Base-by-base conservation (phyloP, 2,888 invertebrate species). In the Hirtodrosophila alboralis region DNA sequence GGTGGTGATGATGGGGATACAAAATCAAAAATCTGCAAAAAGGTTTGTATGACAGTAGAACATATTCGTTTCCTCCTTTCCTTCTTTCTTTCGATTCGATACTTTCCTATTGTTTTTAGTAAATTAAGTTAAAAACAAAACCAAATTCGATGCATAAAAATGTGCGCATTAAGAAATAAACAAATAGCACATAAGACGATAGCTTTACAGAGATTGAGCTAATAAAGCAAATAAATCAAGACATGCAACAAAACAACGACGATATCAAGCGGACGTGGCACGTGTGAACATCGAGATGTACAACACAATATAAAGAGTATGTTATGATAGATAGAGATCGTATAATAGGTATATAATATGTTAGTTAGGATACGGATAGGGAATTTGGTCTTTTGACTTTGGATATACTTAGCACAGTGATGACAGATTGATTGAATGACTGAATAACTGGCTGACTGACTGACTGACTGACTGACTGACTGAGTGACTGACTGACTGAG, bases 1-100 rank as follows among this genome's bases (percentile, higher is more conserved):
- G 68, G 66, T 84, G 61, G 75, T 79, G 86, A 80, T 84, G 85
- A 86, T 86, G 85, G 83, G 79, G 86, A 84, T 87, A 86, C 78
- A 88, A 88, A 88, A 88, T 88, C 87, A 88, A 88, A 88, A 88
- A 88, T 88, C 88, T 88, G 88, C 86, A 88, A 88, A 87, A 86
- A 81, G 86, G 70, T 75, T 75, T 59, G 80, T 66, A 80, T 80
- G 79, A 79, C 85, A 68, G 68, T 79, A 68, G 68, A 86, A 80
- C 65, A 75, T 79, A 79, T 80, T 79, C 69, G 76, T 67, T 77
- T 70, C 60, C 16, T 48, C 44, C 54, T 54, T 37, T 58, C 12
- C 38, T 23, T 44, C 27, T 10, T 48, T 31, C 33, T 56, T 54
- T 10, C 59, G 44, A 27, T 53, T 53, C 33, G 21, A 48, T 61